Conservation (phyloP, 1,140 invertebrate genomes). For the Polyergus mexicanus region DNA sequence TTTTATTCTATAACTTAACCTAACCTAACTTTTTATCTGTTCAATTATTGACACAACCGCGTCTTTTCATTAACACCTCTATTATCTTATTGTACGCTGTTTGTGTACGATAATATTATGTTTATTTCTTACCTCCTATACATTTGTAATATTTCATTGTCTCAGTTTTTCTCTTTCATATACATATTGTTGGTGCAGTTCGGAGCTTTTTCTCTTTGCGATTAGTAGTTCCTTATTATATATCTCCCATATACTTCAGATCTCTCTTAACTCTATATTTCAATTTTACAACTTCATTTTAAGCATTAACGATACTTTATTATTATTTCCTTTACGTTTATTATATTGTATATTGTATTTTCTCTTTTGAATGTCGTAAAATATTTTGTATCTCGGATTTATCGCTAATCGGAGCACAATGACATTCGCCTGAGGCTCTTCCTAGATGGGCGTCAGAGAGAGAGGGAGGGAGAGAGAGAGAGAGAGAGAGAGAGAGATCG, state of each 20-base stretch:
- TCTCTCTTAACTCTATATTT: background rate
- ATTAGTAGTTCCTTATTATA: background rate
- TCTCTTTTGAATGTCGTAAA: background rate
- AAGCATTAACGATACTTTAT: background rate
- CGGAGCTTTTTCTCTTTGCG: background rate
- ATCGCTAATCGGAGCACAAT: background rate
- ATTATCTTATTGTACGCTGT: background rate
- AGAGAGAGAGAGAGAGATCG: slow-evolving; percentile 1
- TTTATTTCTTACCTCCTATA: background rate
- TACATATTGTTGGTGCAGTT: slow-evolving; percentile 2
- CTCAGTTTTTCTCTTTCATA: background rate
- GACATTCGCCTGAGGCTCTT: slow-evolving; percentile 10
- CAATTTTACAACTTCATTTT: background rate
- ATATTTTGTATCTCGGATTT: background rate
- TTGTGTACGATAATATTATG: background rate
- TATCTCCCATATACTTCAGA: background rate
- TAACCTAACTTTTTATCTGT: background rate
- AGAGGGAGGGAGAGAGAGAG: background rate
- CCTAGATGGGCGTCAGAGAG: background rate
- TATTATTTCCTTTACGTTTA: background rate
- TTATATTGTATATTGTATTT: background rate
- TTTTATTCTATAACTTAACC: background rate
- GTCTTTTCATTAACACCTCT: background rate
- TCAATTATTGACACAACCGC: background rate
- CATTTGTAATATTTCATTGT: background rate